Evolutionary conservation across 2,797 vertebrate species (phyloP), one percentile per base, ranked within the genome.

Genomic region (Balearica regulorum): DNA sequence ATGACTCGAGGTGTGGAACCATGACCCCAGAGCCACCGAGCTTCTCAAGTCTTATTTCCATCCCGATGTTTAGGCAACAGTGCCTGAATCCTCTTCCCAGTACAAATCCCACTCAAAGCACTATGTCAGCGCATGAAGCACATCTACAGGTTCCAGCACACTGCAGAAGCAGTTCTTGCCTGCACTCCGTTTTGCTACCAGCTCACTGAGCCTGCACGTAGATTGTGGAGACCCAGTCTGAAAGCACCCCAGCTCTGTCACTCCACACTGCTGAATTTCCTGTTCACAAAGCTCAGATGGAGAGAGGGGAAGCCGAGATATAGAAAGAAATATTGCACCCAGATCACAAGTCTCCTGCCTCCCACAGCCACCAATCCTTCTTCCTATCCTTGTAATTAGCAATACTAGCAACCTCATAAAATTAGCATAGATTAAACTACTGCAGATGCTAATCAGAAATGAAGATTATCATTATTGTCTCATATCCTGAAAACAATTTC

Each of bases 51-150:
- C 49, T 61, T 37, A 49, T 13, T 83, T 78, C 73, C 44, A 65
- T 1, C 13, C 57, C 0, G 0, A 3, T 9, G 7, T 29, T 61
- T 5, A 41, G 37, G 35, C 43, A 80, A 33, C 35, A 71, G n/a
- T 13, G 10, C 22, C 82, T 26, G 26, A 86, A 80, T 37, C 58
- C 41, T 51, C 39, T 39, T 10, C 44, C 44, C 5, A 1, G 64
- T 33, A 65, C 19, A 65, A 78, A 61, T 16, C 29, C 26, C 75
- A 31, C 28, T 57, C 44, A n/a, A 58, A 58, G 33, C 48, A 46
- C 39, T 13, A 6, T 0, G 9, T 8, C 37, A 78, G 43, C 0
- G 0, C 14, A 13, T 1, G 41, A 62, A 75, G 21, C 33, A n/a
- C 19, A n/a, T 16, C 43, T 44, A 6, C 54, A 48, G 51, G 28